Conservation (phyloP, 2,888 invertebrate genomes). For the Dicroscelio sp. region DNA sequence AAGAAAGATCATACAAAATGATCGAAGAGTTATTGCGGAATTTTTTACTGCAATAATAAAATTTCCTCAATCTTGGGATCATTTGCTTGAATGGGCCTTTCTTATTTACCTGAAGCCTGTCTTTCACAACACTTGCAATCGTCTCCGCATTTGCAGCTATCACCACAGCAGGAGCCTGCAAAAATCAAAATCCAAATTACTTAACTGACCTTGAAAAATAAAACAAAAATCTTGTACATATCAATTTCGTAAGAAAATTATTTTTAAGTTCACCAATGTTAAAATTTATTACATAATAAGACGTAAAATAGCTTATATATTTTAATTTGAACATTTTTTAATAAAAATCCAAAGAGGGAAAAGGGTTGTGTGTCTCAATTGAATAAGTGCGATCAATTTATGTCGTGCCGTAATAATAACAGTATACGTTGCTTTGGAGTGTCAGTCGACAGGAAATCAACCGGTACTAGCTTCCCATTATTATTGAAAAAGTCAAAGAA, state of each 20-base stretch:
- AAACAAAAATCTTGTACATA: too few species aligned
- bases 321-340: too few species aligned
- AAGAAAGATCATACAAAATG: neutral
- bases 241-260: neutral
- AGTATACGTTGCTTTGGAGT: conserved; percentile 50
- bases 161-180: conserved; percentile 88
- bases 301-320: too few species aligned
- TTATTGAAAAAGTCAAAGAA: too few species aligned
- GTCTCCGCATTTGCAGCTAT: conserved; percentile 89
- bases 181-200: conserved; percentile 69
- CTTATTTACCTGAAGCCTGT: conserved; percentile 84
- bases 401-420: conserved; percentile 55
- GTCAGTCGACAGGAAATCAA: conserved; percentile 46
- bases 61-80: neutral
- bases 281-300: too few species aligned
- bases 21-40: neutral
- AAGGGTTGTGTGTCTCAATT: conserved; percentile 46
- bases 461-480: conserved; percentile 35
- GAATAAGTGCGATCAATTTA: conserved; percentile 63
- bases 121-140: conserved; percentile 89
- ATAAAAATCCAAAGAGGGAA: neutral
- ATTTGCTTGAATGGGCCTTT: neutral
- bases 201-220: too few species aligned
- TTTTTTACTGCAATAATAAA: neutral
- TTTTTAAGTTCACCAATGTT: too few species aligned